These are phyloP conservation scores for Lysandra coridon DNA, from an alignment of 2,888 invertebrate genomes.

Conservation along the genomic window DNA sequence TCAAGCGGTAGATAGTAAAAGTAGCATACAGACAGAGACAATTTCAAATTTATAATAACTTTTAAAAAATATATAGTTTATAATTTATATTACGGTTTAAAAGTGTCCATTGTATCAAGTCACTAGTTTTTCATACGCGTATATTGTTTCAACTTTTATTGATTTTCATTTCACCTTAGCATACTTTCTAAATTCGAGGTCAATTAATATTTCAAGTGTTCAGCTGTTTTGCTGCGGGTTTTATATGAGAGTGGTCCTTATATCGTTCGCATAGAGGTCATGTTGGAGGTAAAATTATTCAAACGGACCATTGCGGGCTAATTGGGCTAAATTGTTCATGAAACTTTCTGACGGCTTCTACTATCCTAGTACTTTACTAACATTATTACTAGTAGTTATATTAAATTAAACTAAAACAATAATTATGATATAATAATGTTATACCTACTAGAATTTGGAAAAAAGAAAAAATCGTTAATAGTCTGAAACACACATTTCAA, in stretches of 20 bases:
- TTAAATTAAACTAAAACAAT: too few species aligned
- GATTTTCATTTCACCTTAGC: not conserved
- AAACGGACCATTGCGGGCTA: not conserved
- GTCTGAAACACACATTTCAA: too few species aligned
- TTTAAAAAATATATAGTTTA: too few species aligned
- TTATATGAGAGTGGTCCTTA: not conserved
- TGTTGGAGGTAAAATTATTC: not conserved
- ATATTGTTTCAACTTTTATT: not conserved
- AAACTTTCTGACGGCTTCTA: conserved; percentile 5
- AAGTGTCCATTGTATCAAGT: not conserved
- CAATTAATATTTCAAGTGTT: conserved; percentile 22
- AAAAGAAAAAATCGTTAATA: too few species aligned
- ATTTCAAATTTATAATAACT: too few species aligned
- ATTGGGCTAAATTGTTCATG: not conserved
- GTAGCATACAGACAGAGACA: too few species aligned
- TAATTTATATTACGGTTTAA: too few species aligned
- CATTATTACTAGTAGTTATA: too few species aligned
- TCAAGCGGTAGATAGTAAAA: too few species aligned
- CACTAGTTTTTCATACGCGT: not conserved
- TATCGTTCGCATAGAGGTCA: not conserved
- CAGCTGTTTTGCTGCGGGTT: not conserved
- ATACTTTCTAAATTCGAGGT: conserved; percentile 12
- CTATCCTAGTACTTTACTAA: not conserved
- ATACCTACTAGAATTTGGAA: too few species aligned
- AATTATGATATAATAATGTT: too few species aligned